Evolutionary conservation across 2,113 vertebrate species (phyloP).

Genomic region (Zosterops hypoxanthus): DNA sequence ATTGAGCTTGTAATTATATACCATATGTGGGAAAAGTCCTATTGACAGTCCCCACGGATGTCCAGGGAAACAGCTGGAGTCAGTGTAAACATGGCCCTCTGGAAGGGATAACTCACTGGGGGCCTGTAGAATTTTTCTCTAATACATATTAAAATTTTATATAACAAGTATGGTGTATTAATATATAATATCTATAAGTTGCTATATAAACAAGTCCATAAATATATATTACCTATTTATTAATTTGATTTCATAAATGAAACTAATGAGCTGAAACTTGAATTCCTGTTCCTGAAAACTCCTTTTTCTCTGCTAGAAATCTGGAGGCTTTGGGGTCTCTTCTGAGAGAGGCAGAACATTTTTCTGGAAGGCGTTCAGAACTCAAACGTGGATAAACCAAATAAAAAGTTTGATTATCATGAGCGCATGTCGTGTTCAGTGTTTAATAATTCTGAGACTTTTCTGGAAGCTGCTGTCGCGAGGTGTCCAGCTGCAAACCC

Average conservation of each 20-base stretch:
- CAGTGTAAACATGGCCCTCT: not conserved
- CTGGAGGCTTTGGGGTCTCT: not conserved
- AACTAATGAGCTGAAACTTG: not conserved
- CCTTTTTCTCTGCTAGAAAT: not conserved
- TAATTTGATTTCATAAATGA: not conserved
- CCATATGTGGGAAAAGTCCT: not conserved
- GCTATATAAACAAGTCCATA: not conserved
- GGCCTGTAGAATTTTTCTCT: not conserved
- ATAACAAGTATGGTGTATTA: not conserved
- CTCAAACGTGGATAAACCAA: not conserved
- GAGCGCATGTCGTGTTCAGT: accelerated
- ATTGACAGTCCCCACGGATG: not conserved
- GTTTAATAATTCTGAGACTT: not conserved
- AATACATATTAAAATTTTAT: not conserved
- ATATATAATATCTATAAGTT: not conserved
- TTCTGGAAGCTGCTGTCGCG: not conserved
- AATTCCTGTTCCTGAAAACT: not conserved
- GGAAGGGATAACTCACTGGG: not conserved
- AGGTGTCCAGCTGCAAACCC: not conserved
- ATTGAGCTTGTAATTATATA: not conserved
- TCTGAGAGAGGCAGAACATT: not conserved
- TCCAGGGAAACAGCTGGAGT: not conserved
- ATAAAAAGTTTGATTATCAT: not conserved
- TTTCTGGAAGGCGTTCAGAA: not conserved
- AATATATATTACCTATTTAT: not conserved